These are phyloP conservation scores for Oncorhynchus keta DNA, from an alignment of 2,113 vertebrate species.

Conservation along the genomic window DNA sequence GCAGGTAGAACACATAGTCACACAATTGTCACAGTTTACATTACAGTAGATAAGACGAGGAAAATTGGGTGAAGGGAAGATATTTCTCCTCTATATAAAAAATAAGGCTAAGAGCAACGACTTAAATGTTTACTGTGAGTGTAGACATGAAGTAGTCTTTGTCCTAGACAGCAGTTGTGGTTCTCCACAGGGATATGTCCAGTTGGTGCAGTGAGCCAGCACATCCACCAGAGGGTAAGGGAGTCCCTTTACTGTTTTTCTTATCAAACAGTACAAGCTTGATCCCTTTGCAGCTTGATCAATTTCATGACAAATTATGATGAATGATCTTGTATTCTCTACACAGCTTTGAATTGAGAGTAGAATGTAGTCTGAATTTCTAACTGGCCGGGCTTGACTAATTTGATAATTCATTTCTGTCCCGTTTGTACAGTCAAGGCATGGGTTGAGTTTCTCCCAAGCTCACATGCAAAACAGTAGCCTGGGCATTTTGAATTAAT, in stretches of 20 bases:
- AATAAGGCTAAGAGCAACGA: constrained; percentile 21
- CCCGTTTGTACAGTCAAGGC: background rate
- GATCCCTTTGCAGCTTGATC: too few relatives aligned
- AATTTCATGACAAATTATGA: too few relatives aligned
- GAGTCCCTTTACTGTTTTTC: background rate
- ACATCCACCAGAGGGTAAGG: constrained; percentile 54
- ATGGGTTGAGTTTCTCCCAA: background rate
- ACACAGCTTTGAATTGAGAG: too few relatives aligned
- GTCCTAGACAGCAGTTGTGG: background rate
- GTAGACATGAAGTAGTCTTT: constrained; percentile 10
- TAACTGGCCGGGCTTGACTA: too few relatives aligned
- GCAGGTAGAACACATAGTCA: constrained; percentile 40
- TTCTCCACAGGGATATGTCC: background rate
- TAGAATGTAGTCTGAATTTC: too few relatives aligned
- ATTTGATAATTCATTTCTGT: background rate
- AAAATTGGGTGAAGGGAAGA: background rate
- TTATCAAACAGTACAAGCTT: too few relatives aligned
- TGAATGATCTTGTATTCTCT: too few relatives aligned
- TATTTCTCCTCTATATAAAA: background rate
- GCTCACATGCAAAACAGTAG: background rate
- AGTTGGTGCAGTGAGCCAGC: constrained; percentile 37
- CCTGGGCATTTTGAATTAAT: background rate
- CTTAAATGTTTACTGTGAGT: constrained; percentile 23
- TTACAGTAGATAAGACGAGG: constrained; percentile 51
- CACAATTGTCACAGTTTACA: constrained; percentile 63